Evolutionary conservation across 2,888 invertebrate genomes (phyloP), one percentile per base, ranked within the genome.

Genomic region (Ligdia adustata): DNA sequence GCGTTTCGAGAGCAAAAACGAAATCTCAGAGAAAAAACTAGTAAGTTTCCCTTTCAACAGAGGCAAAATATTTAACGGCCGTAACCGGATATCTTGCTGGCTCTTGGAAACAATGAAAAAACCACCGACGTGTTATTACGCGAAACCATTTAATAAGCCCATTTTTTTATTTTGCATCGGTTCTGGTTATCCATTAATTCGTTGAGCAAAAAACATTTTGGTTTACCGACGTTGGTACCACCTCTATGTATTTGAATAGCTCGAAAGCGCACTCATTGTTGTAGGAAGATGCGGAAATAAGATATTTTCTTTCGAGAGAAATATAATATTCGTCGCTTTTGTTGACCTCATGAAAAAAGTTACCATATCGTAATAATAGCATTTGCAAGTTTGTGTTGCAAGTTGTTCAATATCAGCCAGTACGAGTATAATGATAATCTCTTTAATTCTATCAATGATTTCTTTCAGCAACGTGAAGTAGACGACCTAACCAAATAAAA

Each of bases 151-250:
- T 90, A 89, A 89, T 90, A 90, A 89, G 86, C 85, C 67, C 71
- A 73, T 85, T 89, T 89, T n/a, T 89, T 89, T 83, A 87, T 77
- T 83, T 82, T 76, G 79, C 83, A 80, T 83, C 69, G 81, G 72
- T 85, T 86, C 81, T 87, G 83, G 81, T 88, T 88, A 90, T 89
- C 88, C 90, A 90, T 89, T 90, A 90, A 90, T 88, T 86, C 89
- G 76, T 72, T 65, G 52, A 62, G 66, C 74, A 80, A 89, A 89
- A 22, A 90, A 87, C 66, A 63, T 65, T 72, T 72, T 77, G 82
- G 77, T 77, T 77, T 75, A 76, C 81, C 72, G 72, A 77, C 79
- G 80, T 76, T 73, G 77, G 65, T 71, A 69, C 69, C 47, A 41
- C 40, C 41, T 47, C 24, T 38, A 24, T 55, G 62, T 87, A 89